Evolutionary conservation across 2,113 vertebrate species (phyloP), one percentile per base, ranked within the genome.

Genomic region (Melanerpes aurifrons): DNA sequence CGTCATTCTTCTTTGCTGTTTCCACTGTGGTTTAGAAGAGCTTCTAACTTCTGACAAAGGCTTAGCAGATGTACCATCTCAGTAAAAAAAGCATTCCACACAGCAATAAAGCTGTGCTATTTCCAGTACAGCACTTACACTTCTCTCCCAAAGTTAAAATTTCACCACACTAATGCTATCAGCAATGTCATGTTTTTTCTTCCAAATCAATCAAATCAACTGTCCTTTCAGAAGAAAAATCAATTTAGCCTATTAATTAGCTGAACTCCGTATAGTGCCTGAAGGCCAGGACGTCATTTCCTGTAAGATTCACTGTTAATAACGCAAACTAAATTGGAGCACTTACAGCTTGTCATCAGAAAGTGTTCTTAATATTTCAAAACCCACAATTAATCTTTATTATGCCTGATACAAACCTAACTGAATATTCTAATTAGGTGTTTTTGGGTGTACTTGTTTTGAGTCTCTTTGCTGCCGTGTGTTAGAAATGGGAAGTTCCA

Each of bases 241-340:
- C 93, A 82, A 91, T 95, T 54, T 84, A 74, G 19, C 58, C 61
- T 88, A 61, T 91, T 95, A 91, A 95, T 96, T 93, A 93, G 19
- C 63, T 90, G 72, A 90, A 92, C 50, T 84, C 66, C 15, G 26
- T 77, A 14, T 68, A 77, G 57, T 61, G 82, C 86, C 87, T 71
- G 35, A 56, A 93, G 92, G 90, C 89, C 40, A 71, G 70, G 80
- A 85, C 89, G 70, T 87, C 68, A 77, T 66, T 77, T 93, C 43
- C 50, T 2, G 1, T 76, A 63, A 59, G 62, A 80, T 75, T 87
- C 66, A 5, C 35, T 90, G 50, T 89, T 56, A 87, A 93, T 90
- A 89, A 92, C 29, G 37, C 32, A 81, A 71, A 81, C 67, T 86
- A 53, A 93, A 88, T 81, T 45, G 50, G 37, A 90, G 31, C 29